A percentile compares a stretch with the other conserved stretches of the same genome.
Conservation (phyloP, 2,888 invertebrate genomes). For the Polyommatus iphigenia region DNA sequence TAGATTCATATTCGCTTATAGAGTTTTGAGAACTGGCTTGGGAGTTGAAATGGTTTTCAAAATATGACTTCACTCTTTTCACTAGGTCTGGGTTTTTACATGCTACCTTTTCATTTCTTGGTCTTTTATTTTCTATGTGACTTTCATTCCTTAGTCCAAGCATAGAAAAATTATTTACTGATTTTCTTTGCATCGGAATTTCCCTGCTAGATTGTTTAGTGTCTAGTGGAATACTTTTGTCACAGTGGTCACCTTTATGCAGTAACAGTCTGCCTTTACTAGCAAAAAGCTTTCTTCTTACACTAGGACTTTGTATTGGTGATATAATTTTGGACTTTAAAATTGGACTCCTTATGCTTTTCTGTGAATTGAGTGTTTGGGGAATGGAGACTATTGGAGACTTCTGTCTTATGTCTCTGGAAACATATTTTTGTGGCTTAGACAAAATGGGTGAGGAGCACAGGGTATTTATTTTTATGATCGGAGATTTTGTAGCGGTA, state of each 20-base stretch:
- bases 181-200: not conserved
- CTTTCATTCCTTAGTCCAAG: not conserved
- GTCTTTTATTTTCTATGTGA: not conserved
- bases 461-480: conserved; percentile 41
- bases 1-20: conserved; percentile 62
- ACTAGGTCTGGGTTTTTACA: conserved; percentile 44
- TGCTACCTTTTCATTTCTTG: not conserved
- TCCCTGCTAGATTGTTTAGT: not conserved
- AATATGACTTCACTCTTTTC: conserved; percentile 59
- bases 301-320: conserved; percentile 46
- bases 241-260: conserved; percentile 23
- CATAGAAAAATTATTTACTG: not conserved
- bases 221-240: conserved; percentile 26
- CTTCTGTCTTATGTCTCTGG: conserved; percentile 30
- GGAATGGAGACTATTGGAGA: conserved; percentile 50
- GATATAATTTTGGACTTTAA: conserved; percentile 49
- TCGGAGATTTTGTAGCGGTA: conserved; percentile 47
- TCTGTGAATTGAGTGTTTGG: conserved; percentile 30
- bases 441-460: conserved; percentile 49
- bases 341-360: conserved; percentile 55
- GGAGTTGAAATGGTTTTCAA: conserved; percentile 62
- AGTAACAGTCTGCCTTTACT: conserved; percentile 19
- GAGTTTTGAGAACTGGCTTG: conserved; percentile 56
- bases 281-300: conserved; percentile 55
- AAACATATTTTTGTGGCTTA: conserved; percentile 38